A percentile compares a stretch with the other conserved stretches of the same genome.
Evolutionary conservation across 35 echinoderm and acorn worm genomes (phyloP).

Genomic region (Chiridota heheva): DNA sequence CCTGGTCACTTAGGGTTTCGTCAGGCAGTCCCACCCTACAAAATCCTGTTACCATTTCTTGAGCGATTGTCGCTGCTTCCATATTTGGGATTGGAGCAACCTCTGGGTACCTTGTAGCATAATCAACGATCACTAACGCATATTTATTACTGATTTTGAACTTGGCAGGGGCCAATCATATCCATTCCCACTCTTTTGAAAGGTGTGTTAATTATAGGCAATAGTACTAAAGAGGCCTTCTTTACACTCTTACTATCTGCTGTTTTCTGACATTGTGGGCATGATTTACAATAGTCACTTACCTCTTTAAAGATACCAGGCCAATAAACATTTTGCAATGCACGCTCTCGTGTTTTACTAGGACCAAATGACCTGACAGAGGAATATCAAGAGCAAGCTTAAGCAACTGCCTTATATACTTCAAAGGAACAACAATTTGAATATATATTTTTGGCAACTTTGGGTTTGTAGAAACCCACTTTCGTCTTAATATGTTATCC

Average conservation of each 20-base stretch:
- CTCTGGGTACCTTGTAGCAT: constrained; percentile 19
- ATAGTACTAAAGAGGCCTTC: background rate
- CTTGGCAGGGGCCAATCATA: background rate
- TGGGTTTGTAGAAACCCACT: background rate
- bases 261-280: constrained; percentile 5
- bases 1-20: constrained; percentile 11
- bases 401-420: background rate
- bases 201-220: constrained; percentile 7
- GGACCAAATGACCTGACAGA: constrained; percentile 9
- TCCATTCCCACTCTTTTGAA: constrained; percentile 15
- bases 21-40: background rate
- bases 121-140: background rate
- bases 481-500: background rate
- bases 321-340: constrained; percentile 22
- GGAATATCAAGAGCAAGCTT: background rate
- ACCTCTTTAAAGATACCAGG: constrained; percentile 19
- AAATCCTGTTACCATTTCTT: constrained; percentile 12
- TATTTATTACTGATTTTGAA: constrained; percentile 4
- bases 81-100: background rate
- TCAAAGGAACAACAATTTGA: background rate
- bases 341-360: constrained; percentile 7
- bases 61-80: background rate
- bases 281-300: constrained; percentile 17
- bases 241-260: background rate
- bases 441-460: background rate